These are phyloP conservation scores for Hoplias malabaricus DNA, from an alignment of 2,113 vertebrate species.

Conservation along the genomic window DNA sequence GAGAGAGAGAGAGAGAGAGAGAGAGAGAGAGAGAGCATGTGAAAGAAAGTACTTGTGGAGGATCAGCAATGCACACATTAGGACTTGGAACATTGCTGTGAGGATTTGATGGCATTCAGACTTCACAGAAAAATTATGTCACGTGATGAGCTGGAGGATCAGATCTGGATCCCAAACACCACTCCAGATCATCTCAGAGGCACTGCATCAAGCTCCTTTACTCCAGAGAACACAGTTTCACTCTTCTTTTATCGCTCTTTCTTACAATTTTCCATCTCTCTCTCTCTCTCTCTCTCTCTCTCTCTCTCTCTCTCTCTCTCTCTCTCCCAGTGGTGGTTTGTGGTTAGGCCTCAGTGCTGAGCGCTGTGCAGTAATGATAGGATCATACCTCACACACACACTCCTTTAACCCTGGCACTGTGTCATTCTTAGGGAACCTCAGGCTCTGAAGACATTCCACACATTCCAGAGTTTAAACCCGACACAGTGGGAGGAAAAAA, in stretches of 20 bases:
- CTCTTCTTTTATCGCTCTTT: too few relatives aligned
- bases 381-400: neutral
- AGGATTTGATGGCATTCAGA: too few relatives aligned
- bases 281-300: neutral
- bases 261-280: too few relatives aligned
- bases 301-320: neutral
- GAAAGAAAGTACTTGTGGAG: neutral
- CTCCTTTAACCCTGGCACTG: slow-evolving; percentile 40
- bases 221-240: too few relatives aligned
- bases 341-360: slow-evolving; percentile 49
- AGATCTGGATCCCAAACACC: too few relatives aligned
- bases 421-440: slow-evolving; percentile 62
- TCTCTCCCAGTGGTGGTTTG: slow-evolving; percentile 32
- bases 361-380: slow-evolving; percentile 65
- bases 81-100: too few relatives aligned
- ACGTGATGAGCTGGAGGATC: too few relatives aligned
- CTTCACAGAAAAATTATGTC: too few relatives aligned
- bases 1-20: neutral
- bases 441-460: slow-evolving; percentile 53
- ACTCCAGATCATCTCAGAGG: too few relatives aligned
- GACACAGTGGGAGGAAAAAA: neutral
- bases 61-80: too few relatives aligned
- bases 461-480: slow-evolving; percentile 39
- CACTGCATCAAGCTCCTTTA: too few relatives aligned
- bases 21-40: neutral